A percentile compares a stretch with the other conserved stretches of the same genome.
These are phyloP conservation scores for Tretioscincus oriximinensis DNA, from an alignment of 2,113 vertebrate species.

Conservation along the genomic window DNA sequence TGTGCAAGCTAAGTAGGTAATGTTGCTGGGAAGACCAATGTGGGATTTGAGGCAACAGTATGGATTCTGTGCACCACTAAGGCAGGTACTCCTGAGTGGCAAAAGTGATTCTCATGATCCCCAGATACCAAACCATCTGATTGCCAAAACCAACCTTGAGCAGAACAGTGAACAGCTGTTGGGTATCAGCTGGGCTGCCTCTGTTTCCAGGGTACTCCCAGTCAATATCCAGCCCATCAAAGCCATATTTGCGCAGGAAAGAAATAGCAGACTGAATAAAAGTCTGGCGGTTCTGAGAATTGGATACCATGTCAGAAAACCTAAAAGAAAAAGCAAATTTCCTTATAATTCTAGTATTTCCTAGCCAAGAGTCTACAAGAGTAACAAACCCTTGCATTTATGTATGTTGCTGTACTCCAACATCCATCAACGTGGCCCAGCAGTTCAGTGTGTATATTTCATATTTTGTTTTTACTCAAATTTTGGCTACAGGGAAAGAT, in stretches of 20 bases:
- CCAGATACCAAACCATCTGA: neutral
- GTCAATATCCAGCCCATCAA: slow-evolving; percentile 72
- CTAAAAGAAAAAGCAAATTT: slow-evolving; percentile 30
- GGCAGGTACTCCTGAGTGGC: neutral
- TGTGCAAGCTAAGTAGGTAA: neutral
- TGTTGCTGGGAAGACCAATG: neutral
- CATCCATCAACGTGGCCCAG: too few species aligned
- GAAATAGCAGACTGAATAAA: slow-evolving; percentile 65
- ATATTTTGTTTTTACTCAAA: too few species aligned
- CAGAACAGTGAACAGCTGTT: slow-evolving; percentile 66
- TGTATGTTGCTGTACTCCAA: too few species aligned
- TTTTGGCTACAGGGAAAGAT: too few species aligned
- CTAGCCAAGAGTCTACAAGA: too few species aligned
- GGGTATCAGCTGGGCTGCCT: slow-evolving; percentile 61
- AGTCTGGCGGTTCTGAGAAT: slow-evolving; percentile 56
- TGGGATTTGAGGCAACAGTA: too few species aligned
- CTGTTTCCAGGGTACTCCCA: slow-evolving; percentile 73
- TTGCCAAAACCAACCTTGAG: slow-evolving; percentile 58
- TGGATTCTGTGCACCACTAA: neutral
- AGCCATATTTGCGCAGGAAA: slow-evolving; percentile 69
- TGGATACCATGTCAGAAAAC: slow-evolving; percentile 68
- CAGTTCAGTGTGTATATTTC: too few species aligned
- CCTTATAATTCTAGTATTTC: too few species aligned
- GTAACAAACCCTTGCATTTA: too few species aligned
- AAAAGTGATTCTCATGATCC: neutral